phyloP scores from a whole-genome alignment of 2,797 vertebrate genomes.

The Anguilla megastoma region DNA sequence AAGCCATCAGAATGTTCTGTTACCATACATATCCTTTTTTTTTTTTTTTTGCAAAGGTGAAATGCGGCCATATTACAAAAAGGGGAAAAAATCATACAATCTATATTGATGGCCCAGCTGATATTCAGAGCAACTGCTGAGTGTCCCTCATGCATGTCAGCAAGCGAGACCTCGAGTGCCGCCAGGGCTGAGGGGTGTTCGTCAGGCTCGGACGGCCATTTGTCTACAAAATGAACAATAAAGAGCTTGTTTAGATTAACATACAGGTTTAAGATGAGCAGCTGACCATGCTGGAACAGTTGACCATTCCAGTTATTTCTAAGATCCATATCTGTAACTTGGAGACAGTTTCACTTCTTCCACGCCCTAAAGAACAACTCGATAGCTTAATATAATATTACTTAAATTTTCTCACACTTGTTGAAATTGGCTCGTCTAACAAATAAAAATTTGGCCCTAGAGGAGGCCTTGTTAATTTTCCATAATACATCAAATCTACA shows the following conservation, averaged over 20 bases:
- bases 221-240: neutral
- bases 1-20: neutral
- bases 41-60: neutral
- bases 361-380: too few relatives aligned
- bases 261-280: constrained; percentile 4
- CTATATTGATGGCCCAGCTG: constrained; percentile 75
- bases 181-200: constrained; percentile 59
- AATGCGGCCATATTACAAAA: neutral
- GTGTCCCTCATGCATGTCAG: neutral
- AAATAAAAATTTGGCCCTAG: too few relatives aligned
- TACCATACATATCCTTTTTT: neutral
- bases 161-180: constrained; percentile 44
- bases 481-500: too few relatives aligned
- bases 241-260: neutral
- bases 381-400: too few relatives aligned
- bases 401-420: too few relatives aligned
- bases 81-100: constrained; percentile 62
- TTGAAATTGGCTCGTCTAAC: too few relatives aligned
- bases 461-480: too few relatives aligned
- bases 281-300: neutral
- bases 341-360: too few relatives aligned
- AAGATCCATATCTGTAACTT: neutral
- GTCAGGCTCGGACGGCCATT: accelerated
- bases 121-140: constrained; percentile 62
- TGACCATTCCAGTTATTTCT: neutral